Percentiles rank a stretch among this genome's conserved stretches.
Evolutionary conservation across 2,888 invertebrate species (phyloP).

Genomic region (Tipula lateralis): DNA sequence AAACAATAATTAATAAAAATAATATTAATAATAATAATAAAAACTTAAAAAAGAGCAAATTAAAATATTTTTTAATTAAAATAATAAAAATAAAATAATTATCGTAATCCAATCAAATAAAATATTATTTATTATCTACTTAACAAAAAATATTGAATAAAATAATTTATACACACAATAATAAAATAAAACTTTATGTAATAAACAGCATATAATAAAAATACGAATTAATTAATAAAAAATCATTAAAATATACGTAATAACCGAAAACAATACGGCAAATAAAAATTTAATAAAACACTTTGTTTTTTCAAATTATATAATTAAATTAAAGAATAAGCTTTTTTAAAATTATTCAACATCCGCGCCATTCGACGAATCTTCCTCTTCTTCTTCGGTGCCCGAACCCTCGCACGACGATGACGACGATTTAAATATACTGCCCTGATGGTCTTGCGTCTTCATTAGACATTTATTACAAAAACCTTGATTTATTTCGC

Average conservation of each 20-base stretch:
- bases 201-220: background rate
- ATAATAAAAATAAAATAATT: conserved; percentile 3
- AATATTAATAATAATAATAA: background rate
- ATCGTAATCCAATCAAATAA: conserved; percentile 11
- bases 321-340: background rate
- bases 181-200: background rate
- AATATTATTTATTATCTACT: background rate
- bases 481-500: conserved; percentile 44
- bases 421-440: conserved; percentile 39
- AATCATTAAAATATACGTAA: background rate
- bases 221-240: conserved; percentile 5
- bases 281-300: background rate
- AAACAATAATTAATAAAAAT: background rate
- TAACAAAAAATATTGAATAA: background rate
- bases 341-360: conserved; percentile 40
- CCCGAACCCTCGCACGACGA: conserved; percentile 38
- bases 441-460: conserved; percentile 35
- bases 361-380: conserved; percentile 42
- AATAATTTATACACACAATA: conserved; percentile 11
- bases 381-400: conserved; percentile 44
- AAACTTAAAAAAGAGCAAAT: background rate
- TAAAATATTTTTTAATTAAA: background rate
- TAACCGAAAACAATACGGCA: conserved; percentile 19
- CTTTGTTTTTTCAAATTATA: background rate
- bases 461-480: conserved; percentile 44